Evolutionary conservation across 2,113 vertebrate genomes (phyloP).

Genomic region (Macaca nemestrina): DNA sequence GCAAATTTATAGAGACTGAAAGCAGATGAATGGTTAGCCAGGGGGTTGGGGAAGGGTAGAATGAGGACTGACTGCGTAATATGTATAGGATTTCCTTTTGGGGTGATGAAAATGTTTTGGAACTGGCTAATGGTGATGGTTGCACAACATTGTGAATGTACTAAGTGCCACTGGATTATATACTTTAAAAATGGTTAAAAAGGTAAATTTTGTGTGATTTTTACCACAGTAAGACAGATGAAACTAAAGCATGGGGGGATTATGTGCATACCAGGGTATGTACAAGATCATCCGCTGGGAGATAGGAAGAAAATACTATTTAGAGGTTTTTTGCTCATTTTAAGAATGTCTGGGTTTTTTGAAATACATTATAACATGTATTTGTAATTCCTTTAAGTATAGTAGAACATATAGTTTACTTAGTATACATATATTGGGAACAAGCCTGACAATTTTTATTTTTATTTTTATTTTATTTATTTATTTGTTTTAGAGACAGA

Average conservation of each 20-base stretch:
- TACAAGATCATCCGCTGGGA: background rate
- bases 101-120: background rate
- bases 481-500: no score
- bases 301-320: background rate
- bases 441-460: background rate
- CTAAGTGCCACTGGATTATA: background rate
- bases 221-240: background rate
- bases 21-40: background rate
- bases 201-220: background rate
- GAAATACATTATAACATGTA: no score
- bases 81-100: background rate
- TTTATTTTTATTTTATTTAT: background rate
- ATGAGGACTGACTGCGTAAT: no score
- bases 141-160: background rate
- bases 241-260: background rate
- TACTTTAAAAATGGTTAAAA: background rate
- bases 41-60: no score
- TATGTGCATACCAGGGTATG: background rate
- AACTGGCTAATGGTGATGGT: background rate
- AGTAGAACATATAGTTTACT: background rate
- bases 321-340: background rate
- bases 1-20: background rate
- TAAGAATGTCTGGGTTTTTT: background rate
- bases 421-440: background rate
- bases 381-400: background rate